Evolutionary conservation across 2,888 invertebrate species (phyloP), one percentile per base, ranked within the genome.

Genomic region (Drosophila flavopinicola): DNA sequence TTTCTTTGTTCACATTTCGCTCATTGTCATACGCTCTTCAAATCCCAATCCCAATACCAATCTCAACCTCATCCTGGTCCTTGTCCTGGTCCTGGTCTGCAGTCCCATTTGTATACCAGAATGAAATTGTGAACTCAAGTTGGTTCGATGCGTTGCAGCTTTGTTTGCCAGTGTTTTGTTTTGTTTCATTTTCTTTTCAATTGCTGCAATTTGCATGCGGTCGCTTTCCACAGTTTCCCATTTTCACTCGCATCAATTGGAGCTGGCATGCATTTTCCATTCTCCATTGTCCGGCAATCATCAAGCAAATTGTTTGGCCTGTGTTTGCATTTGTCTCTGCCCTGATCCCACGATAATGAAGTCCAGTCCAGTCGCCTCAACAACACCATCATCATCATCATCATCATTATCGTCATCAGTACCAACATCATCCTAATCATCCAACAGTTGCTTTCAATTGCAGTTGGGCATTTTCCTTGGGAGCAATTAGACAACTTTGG

Each of bases 151-250:
- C 30, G 39, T 20, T n/a, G n/a, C n/a, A n/a, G 48, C 13, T 39
- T 25, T 44, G 29, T 52, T 44, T 15, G 48, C 17, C 25, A 13
- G 30, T 38, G 23, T 44, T 54, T 63, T 41, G 49, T 44, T 58
- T 71, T 66, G 56, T 61, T 57, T 77, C 42, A 44, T 25, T 58
- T 54, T 64, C 42, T 25, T 58, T 66, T 69, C 76, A 65, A 73
- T 76, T 72, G 74, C 74, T 60, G 59, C 63, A 68, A 66, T 79
- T 82, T 83, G 48, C 75, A 57, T 75, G 72, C 52, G 39, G 44
- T 39, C 41, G 37, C 49, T 75, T 60, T 38, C 10, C 44, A 11
- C 39, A 20, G 39, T 58, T 38, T 37, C n/a, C 27, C 27, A 42
- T 49, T 44, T 47, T 44, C 47, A 39, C 20, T 30, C 9, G 42